A percentile compares a stretch with the other conserved stretches of the same genome.
These are phyloP conservation scores for Trichogramma pretiosum DNA, from an alignment of 1,140 invertebrate genomes.

Conservation along the genomic window DNA sequence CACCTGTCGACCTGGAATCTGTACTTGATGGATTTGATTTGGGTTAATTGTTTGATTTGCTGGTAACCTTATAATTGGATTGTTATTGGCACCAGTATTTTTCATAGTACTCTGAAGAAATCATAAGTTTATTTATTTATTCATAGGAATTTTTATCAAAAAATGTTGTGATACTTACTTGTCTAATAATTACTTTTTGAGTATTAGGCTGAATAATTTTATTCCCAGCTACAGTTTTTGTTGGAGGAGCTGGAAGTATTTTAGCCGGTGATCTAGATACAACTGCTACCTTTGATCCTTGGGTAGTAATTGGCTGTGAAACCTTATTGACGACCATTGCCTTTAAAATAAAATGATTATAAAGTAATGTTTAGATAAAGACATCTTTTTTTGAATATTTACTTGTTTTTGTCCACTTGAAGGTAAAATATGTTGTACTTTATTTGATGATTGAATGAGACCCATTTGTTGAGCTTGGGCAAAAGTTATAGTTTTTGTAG, in stretches of 20 bases:
- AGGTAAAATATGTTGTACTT: conserved; percentile 48
- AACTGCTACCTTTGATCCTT: conserved; percentile 38
- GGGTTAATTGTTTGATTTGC: conserved; percentile 46
- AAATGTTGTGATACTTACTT: conserved; percentile 41
- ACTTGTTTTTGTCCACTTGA: conserved; percentile 38
- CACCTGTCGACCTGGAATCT: conserved; percentile 60
- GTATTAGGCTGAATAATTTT: conserved; percentile 46
- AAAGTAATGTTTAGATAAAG: background rate
- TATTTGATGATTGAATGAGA: conserved; percentile 45
- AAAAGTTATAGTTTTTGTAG: conserved; percentile 61
- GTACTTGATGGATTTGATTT: conserved; percentile 59
- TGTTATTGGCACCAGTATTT: conserved; percentile 38
- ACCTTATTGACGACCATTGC: conserved; percentile 46
- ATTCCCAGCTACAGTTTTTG: conserved; percentile 27
- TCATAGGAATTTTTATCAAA: conserved; percentile 25
- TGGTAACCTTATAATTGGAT: conserved; percentile 56
- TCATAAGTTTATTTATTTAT: conserved; percentile 27
- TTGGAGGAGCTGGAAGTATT: conserved; percentile 57
- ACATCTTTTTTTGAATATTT: conserved; percentile 23
- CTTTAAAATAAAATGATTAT: conserved; percentile 28
- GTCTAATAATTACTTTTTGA: conserved; percentile 53
- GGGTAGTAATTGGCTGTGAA: conserved; percentile 36
- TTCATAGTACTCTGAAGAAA: conserved; percentile 39
- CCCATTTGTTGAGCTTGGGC: conserved; percentile 62
- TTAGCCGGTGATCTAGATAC: conserved; percentile 53